A percentile compares a stretch with the other conserved stretches of the same genome.
Conservation (phyloP, 1,140 invertebrate genomes). For the Papilio helenus region DNA sequence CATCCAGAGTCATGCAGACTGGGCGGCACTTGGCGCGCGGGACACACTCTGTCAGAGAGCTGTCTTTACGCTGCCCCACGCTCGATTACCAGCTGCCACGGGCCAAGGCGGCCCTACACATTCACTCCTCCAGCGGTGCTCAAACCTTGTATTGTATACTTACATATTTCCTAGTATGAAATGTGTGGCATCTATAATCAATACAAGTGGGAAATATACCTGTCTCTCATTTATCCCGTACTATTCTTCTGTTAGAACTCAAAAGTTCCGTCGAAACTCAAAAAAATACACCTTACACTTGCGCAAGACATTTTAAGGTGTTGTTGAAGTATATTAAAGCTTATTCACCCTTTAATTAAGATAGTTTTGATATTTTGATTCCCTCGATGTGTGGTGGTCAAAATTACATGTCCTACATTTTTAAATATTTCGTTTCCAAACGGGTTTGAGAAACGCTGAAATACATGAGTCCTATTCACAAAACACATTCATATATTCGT, state of each 20-base stretch:
- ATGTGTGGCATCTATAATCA: neutral
- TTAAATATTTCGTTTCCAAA: too few species aligned
- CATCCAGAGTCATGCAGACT: slow-evolving; percentile 85
- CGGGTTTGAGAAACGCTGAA: neutral
- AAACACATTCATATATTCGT: slow-evolving; percentile 15
- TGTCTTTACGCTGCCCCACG: slow-evolving; percentile 34
- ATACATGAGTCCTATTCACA: neutral
- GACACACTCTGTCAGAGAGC: slow-evolving; percentile 78
- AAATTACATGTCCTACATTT: too few species aligned
- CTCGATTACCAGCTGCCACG: slow-evolving; percentile 46
- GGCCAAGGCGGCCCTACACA: slow-evolving; percentile 44
- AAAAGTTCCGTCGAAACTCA: too few species aligned
- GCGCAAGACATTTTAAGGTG: too few species aligned
- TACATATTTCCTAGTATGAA: neutral
- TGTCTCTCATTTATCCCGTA: too few species aligned
- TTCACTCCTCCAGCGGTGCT: slow-evolving; percentile 43
- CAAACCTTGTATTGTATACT: neutral
- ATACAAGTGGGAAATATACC: neutral
- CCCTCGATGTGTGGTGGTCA: too few species aligned
- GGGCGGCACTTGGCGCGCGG: slow-evolving; percentile 88
- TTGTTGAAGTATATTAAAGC: too few species aligned
- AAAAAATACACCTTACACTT: too few species aligned
- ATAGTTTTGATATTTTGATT: too few species aligned
- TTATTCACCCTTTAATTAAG: too few species aligned
- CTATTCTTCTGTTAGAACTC: too few species aligned